A percentile compares a stretch with the other conserved stretches of the same genome.
Conservation (phyloP, 2,797 vertebrate genomes). For the Malurus leucopterus region DNA sequence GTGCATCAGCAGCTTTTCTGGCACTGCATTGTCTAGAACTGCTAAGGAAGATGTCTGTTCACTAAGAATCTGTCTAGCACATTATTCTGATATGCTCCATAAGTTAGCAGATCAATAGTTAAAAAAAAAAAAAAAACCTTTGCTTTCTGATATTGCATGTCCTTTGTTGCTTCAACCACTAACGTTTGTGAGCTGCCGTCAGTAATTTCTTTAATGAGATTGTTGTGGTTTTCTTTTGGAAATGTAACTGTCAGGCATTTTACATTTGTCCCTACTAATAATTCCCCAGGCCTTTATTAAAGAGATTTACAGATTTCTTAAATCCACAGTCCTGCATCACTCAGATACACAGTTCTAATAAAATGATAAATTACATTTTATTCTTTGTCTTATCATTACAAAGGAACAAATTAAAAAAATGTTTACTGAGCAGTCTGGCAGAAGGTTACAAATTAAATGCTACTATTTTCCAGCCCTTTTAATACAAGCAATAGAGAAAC, state of each 20-base stretch:
- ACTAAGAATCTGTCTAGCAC: constrained; percentile 54
- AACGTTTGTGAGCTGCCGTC: constrained; percentile 87
- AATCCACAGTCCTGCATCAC: constrained; percentile 80
- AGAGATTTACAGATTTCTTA: constrained; percentile 80
- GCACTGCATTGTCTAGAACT: constrained; percentile 53
- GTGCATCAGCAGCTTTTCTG: constrained; percentile 50
- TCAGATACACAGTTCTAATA: constrained; percentile 76
- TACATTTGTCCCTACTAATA: constrained; percentile 81
- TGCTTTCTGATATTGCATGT: constrained; percentile 75
- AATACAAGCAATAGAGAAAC: constrained; percentile 17
- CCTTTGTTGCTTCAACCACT: constrained; percentile 87
- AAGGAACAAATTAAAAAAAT: constrained; percentile 68
- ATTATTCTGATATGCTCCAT: constrained; percentile 66
- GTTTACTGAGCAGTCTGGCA: constrained; percentile 65
- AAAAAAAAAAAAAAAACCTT: constrained; percentile 79
- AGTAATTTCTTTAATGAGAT: constrained; percentile 94
- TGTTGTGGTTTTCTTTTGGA: constrained; percentile 80
- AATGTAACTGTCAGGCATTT: constrained; percentile 80
- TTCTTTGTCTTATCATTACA: constrained; percentile 60
- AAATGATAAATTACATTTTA: constrained; percentile 72
- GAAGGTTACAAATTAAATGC: constrained; percentile 52
- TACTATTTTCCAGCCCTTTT: constrained; percentile 24
- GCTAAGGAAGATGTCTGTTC: constrained; percentile 55
- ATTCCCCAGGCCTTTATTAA: constrained; percentile 84
- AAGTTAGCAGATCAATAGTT: constrained; percentile 81